Base-by-base conservation (phyloP, 2,113 vertebrate species). In the Notothenia rossii region DNA sequence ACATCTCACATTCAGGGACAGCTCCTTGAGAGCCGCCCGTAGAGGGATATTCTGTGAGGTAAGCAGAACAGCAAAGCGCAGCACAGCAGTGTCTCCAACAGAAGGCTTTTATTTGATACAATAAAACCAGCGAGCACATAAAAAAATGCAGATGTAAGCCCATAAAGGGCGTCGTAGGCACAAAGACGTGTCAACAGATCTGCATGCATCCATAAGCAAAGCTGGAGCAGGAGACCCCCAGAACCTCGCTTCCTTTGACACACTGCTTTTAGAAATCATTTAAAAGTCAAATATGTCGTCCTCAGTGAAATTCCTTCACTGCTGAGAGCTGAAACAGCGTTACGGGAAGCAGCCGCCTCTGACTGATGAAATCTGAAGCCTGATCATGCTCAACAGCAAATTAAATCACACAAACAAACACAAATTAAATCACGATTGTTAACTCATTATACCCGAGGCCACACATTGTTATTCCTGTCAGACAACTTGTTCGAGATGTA, bases 361-460 rank as follows among this genome's bases (percentile, higher is more conserved):
- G 67, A 62, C 55, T 68, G 48, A 79, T 84, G 75, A 72, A 82
- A 89, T 78, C 72, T 73, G 63, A 69, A 87, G 50, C 45, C 33
- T 17, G 54, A 76, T 85, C 70, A 67, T 80, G 62, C 70, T 76
- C 10, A 82, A 67, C 79, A 50, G 54, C 69, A 84, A 88, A 87
- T 85, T 74, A 51, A 88, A 82, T 85, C 69, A 84, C 68, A 46
- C 74, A 74, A 83, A 85, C 66, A 73, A 87, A 87, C 75, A 73
- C 72, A 84, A 86, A 84, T 88, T 68, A 79, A 85, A 89, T 83
- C 54, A 79, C 10, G 36, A 69, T 73, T 77, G 74, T 59, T 65
- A 75, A 83, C 75, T 79, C 72, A 80, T 79, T 87, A 73, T 51
- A 76, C 74, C 22, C 9, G 45, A 78, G 66, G 51, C 59, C 60